phyloP scores from a whole-genome alignment of 2,888 invertebrate genomes.

The Chymomyza amoena region DNA sequence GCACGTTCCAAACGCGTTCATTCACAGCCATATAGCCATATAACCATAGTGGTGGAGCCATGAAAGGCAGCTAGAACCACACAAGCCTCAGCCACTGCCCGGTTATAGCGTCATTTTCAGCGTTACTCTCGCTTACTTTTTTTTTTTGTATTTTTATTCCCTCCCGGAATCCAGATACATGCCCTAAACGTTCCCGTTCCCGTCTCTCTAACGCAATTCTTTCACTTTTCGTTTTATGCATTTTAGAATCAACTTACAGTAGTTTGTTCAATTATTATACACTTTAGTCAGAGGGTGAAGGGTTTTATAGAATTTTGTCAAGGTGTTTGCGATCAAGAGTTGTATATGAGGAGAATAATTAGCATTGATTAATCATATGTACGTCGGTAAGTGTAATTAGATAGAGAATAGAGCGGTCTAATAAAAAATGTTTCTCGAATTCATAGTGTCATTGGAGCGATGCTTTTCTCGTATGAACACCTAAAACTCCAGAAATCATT shows the following conservation, averaged over 20 bases:
- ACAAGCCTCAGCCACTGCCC: not conserved
- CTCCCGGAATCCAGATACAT: not conserved
- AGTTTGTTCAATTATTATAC: too few species aligned
- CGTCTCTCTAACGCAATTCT: not conserved
- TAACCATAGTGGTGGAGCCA: not conserved
- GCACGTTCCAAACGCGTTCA: slow-evolving; percentile 22
- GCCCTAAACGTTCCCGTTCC: not conserved
- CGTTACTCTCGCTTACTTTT: slow-evolving; percentile 14
- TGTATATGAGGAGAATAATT: too few species aligned
- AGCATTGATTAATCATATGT: too few species aligned
- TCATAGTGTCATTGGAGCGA: too few species aligned
- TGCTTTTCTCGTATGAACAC: too few species aligned
- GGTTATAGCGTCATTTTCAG: not conserved
- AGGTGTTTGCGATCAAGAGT: too few species aligned
- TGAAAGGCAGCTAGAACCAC: slow-evolving; percentile 7
- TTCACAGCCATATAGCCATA: not conserved
- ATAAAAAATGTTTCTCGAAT: too few species aligned
- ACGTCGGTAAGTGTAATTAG: too few species aligned
- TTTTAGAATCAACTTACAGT: not conserved
- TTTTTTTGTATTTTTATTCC: not conserved
- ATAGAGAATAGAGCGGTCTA: too few species aligned
- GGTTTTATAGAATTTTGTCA: too few species aligned
- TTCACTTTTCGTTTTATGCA: slow-evolving; percentile 1
- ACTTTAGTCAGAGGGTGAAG: too few species aligned
- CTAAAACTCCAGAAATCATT: too few species aligned